Conservation (phyloP, 2,113 vertebrate genomes). For the Scartelaos histophorus region DNA sequence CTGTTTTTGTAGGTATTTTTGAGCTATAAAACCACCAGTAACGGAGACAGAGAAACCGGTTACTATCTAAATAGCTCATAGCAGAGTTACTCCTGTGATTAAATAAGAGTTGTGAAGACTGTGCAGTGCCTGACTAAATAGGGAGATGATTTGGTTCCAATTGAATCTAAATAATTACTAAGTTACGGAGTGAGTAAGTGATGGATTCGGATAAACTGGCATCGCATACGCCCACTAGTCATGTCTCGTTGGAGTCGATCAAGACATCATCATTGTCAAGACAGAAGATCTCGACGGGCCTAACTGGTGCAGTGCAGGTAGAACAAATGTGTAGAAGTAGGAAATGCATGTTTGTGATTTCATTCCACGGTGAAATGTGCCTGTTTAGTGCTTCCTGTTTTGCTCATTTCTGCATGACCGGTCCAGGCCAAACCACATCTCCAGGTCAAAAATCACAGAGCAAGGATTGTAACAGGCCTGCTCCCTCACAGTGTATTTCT, state of each 20-base stretch:
- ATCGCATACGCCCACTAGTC: background rate
- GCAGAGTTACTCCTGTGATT: background rate
- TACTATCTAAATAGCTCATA: background rate
- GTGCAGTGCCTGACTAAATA: background rate
- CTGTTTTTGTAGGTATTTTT: too few relatives aligned
- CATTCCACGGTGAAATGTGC: background rate
- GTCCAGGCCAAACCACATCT: conserved; percentile 31
- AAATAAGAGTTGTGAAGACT: background rate
- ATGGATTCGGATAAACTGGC: conserved; percentile 1
- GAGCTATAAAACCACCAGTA: too few relatives aligned
- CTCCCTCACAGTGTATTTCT: conserved; percentile 22
- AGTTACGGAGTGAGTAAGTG: background rate
- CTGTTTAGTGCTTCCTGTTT: background rate
- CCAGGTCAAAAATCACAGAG: background rate
- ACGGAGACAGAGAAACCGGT: background rate
- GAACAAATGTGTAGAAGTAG: background rate
- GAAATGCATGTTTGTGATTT: background rate
- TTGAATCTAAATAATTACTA: background rate
- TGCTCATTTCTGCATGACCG: conserved; percentile 24
- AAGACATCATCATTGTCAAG: background rate
- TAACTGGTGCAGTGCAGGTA: conserved; percentile 28
- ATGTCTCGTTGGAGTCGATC: conserved; percentile 6
- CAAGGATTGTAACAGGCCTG: conserved; percentile 6
- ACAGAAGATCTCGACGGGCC: background rate
- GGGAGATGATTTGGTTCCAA: background rate